Base-by-base conservation (phyloP, 2,888 invertebrate genomes). In the Andrena hattorfiana region DNA sequence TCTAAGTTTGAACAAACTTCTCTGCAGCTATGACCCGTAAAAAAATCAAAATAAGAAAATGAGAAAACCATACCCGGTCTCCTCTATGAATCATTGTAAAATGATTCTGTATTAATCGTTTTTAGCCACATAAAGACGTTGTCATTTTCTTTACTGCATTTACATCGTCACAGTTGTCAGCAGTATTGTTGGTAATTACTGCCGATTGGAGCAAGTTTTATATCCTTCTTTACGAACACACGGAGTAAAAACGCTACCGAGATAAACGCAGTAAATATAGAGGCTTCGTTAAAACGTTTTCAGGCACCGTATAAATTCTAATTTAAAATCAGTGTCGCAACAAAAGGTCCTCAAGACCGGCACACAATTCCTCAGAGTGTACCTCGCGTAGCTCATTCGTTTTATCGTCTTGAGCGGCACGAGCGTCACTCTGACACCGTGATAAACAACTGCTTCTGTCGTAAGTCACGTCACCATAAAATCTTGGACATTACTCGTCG, bases 311-410 rank as follows among this genome's bases (percentile, higher is more conserved):
- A 84, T 86, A 86, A 87, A 85, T 88, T 88, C 86, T 87, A 84
- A 89, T 89, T 89, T 89, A 89, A 89, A 88, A 87, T 87, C 85
- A 83, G 84, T 86, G 85, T 87, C 88, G 87, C 87, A 87, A 89
- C 88, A 84, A 87, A 85, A 86, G 87, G 78, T 83, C 85, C 76
- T 85, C 85, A 72, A 70, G 71, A 76, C 68, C 83, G 80, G 68
- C 81, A 77, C 75, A 77, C 86, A 88, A 87, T 89, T 89, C 87
- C 89, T 89, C 89, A 88, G 83, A 70, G 86, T 85, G 89, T 85
- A 85, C 77, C 79, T 86, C 86, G 87, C 86, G 81, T 85, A 87
- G 88, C 89, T 89, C 89, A 87, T 89, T 89, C 89, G 84, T 89
- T 89, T 89, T 88, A 87, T 87, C 85, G 89, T 87, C 81, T 81